Conservation (phyloP, 2,797 vertebrate species). For the Onychomys arenicola region DNA sequence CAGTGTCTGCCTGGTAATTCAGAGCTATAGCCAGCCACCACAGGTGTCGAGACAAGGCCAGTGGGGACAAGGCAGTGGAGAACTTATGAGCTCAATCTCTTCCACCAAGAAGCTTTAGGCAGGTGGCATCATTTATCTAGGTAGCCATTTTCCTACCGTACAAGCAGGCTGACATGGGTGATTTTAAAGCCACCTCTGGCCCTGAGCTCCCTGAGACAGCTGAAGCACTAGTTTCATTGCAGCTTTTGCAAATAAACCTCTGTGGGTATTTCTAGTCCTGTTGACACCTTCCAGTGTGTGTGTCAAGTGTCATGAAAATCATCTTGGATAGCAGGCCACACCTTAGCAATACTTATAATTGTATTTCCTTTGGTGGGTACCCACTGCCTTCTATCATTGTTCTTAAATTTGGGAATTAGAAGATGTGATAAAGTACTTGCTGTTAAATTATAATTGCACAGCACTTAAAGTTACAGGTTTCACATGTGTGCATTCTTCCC, state of each 20-base stretch:
- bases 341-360: background rate
- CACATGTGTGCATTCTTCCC: background rate
- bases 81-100: background rate
- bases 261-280: background rate
- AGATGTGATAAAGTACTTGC: slow-evolving; percentile 1
- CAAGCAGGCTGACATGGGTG: background rate
- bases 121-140: background rate
- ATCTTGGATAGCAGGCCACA: background rate
- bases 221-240: background rate
- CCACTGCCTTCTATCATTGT: background rate
- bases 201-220: background rate
- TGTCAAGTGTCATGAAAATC: background rate
- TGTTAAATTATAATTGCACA: slow-evolving; percentile 47
- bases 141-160: background rate
- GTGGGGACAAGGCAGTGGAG: background rate
- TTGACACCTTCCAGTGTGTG: background rate
- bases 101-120: background rate
- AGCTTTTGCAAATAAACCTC: background rate
- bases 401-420: slow-evolving; percentile 54
- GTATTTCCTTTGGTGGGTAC: background rate
- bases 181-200: background rate
- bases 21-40: background rate
- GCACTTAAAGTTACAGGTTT: slow-evolving; percentile 2
- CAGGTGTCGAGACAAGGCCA: background rate
- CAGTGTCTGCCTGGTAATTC: background rate